Base-by-base conservation (phyloP, 2,113 vertebrate species). In the Brachyhypopomus occidentalis region DNA sequence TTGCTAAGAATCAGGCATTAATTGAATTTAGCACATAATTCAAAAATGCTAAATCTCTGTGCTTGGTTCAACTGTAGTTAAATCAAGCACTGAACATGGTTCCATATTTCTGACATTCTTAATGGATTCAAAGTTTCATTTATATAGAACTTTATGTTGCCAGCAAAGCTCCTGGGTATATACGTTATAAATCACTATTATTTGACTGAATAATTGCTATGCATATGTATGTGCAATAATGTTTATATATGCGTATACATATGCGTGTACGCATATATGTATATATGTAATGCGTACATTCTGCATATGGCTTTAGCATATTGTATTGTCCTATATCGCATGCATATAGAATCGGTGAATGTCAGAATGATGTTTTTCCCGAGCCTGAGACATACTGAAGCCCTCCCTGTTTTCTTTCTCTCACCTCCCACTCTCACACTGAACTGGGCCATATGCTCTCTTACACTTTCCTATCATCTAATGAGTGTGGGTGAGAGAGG, bases 391-490 rank as follows among this genome's bases (percentile, higher is more conserved):
- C 67, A 67, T 74, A 77, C 80, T 73, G 59, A 62, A 62, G 9
- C 45, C 45, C 45, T 14, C 45, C 45, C 45, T 52, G 1, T 52
- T 76, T 86, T 83, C 77, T 74, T 78, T 88, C 85, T 81, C 77
- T 89, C 84, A 89, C 88, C 89, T 89, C 91, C 89, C 85, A 76
- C 86, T 84, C 78, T 71, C 36, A 90, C 91, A 86, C 90, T 86
- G 73, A 83, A 85, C 85, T 66, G 34, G 85, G 84, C 91, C 92
- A 93, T 93, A 93, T 94, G 93, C 85, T 92, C 80, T 72, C 69
- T 64, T 72, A 77, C 62, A 69, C 72, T 60, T 75, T 72, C 48
- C 59, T 55, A 45, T 72, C 62, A 52, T 72, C 67, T 82, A 77
- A 79, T 80, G 69, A 76, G 41, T 63, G 45, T 52, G 45, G 45